These are phyloP conservation scores for Lutraria rhynchaena DNA, from an alignment of 1,140 invertebrate genomes.

Conservation along the genomic window DNA sequence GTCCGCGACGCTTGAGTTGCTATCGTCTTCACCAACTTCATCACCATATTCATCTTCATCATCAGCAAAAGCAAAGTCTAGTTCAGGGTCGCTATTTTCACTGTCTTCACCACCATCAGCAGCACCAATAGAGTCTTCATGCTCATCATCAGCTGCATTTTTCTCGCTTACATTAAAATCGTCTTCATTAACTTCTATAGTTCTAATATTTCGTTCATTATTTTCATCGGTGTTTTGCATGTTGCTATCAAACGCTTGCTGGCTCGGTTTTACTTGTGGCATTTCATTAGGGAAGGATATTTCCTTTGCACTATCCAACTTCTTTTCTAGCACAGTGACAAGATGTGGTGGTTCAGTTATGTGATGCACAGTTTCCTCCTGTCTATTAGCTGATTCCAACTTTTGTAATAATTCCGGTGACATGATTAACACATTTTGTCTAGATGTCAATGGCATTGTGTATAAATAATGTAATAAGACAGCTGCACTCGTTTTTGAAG, in stretches of 20 bases:
- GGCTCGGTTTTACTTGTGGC: background rate
- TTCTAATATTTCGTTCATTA: background rate
- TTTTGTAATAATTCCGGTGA: slow-evolving; percentile 47
- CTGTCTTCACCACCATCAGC: background rate
- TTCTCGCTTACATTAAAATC: background rate
- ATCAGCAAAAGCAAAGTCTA: background rate
- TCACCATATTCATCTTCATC: background rate
- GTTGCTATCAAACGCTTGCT: background rate
- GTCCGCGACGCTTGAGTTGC: too few species aligned
- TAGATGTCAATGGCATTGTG: slow-evolving; percentile 23
- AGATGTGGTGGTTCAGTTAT: slow-evolving; percentile 1
- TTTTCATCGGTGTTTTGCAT: background rate
- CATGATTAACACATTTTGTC: slow-evolving; percentile 40
- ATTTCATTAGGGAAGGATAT: slow-evolving; percentile 20
- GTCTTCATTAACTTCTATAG: background rate
- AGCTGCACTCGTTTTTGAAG: background rate
- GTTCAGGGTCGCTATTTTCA: background rate
- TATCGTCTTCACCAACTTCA: too few species aligned
- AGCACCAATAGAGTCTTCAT: background rate
- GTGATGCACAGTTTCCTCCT: background rate
- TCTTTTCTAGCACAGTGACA: slow-evolving; percentile 11
- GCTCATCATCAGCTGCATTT: background rate
- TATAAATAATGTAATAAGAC: background rate
- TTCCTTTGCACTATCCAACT: slow-evolving; percentile 26
- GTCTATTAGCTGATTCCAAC: slow-evolving; percentile 9